A percentile compares a stretch with the other conserved stretches of the same genome.
phyloP scores from a whole-genome alignment of 2,797 vertebrate genomes.

The Limnodromus scolopaceus region DNA sequence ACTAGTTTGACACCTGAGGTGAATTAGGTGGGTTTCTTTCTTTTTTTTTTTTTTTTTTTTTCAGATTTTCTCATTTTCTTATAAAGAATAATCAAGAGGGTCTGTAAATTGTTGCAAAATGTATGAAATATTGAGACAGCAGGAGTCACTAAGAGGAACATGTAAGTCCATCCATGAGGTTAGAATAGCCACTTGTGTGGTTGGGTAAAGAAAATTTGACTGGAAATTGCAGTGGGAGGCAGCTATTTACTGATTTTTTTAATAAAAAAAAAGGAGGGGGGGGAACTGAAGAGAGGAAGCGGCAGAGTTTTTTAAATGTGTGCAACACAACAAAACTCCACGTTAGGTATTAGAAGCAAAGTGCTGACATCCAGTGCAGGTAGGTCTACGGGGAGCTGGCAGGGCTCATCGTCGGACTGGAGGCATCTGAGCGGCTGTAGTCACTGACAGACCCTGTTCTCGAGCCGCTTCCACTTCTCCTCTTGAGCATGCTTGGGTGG shows the following conservation, averaged over 20 bases:
- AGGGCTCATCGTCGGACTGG: slow-evolving; percentile 92
- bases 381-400: slow-evolving; percentile 93
- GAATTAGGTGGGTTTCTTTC: slow-evolving; percentile 62
- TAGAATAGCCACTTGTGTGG: slow-evolving; percentile 8
- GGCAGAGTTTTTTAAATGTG: slow-evolving; percentile 10
- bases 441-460: slow-evolving; percentile 94
- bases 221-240: slow-evolving; percentile 53
- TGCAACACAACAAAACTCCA: slow-evolving; percentile 59
- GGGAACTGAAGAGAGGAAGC: not conserved
- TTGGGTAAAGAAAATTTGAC: not conserved
- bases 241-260: slow-evolving; percentile 10
- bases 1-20: slow-evolving; percentile 80
- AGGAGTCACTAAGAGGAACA: slow-evolving; percentile 22
- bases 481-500: slow-evolving; percentile 94
- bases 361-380: slow-evolving; percentile 77
- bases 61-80: slow-evolving; percentile 52
- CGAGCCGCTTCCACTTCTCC: slow-evolving; percentile 80
- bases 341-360: slow-evolving; percentile 73
- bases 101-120: slow-evolving; percentile 26
- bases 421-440: slow-evolving; percentile 96
- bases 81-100: slow-evolving; percentile 41
- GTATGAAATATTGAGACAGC: slow-evolving; percentile 48
- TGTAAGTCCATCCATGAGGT: slow-evolving; percentile 32
- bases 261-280: not conserved
- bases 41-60: slow-evolving; percentile 1